Percentiles rank a stretch among this genome's conserved stretches.
Evolutionary conservation across 2,888 invertebrate genomes (phyloP).

Genomic region (Acleris emargana): DNA sequence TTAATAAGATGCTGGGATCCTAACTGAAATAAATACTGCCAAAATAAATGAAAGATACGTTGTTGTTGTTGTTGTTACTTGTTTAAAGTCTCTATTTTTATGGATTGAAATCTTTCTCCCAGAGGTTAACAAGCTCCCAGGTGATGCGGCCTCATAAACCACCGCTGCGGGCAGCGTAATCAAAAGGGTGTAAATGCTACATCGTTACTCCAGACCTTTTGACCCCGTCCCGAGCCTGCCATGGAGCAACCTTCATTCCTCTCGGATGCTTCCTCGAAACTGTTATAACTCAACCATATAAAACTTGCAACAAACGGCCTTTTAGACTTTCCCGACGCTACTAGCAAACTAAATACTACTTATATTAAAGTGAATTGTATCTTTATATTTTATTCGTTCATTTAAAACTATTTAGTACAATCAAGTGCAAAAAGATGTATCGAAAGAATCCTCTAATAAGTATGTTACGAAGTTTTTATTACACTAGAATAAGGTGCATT

Average conservation of each 20-base stretch:
- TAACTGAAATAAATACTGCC: background rate
- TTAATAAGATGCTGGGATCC: background rate
- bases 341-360: too few species aligned
- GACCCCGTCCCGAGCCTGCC: background rate
- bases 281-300: too few species aligned
- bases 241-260: constrained; percentile 10
- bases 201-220: constrained; percentile 22
- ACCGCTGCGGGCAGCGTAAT: constrained; percentile 29
- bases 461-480: too few species aligned
- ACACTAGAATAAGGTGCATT: too few species aligned
- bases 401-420: background rate
- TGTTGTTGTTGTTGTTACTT: background rate
- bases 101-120: constrained; percentile 23
- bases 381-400: background rate
- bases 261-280: too few species aligned
- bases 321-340: too few species aligned
- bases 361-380: background rate
- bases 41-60: background rate
- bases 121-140: constrained; percentile 28
- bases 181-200: constrained; percentile 31
- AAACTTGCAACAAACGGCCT: too few species aligned
- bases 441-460: too few species aligned
- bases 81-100: constrained; percentile 10
- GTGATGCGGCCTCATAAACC: constrained; percentile 30
- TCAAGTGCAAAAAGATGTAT: too few species aligned